These are phyloP conservation scores for Protonibea diacanthus DNA, from an alignment of 2,797 vertebrate genomes.

Conservation along the genomic window DNA sequence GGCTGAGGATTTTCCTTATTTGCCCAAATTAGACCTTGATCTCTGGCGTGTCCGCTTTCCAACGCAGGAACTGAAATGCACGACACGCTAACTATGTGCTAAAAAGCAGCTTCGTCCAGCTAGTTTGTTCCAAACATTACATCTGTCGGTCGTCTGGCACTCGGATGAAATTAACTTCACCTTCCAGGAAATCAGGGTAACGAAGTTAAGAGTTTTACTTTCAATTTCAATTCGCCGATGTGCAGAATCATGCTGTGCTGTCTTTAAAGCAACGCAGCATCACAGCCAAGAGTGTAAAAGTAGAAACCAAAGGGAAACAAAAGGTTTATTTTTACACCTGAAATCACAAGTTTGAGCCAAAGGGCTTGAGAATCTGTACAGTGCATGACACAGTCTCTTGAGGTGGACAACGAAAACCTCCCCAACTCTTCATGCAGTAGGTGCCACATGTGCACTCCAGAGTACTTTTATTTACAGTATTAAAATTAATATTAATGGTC, in stretches of 20 bases:
- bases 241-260: neutral
- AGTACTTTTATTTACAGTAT: too few relatives aligned
- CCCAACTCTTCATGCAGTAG: neutral
- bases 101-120: neutral
- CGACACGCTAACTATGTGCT: neutral
- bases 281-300: neutral
- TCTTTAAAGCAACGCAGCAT: neutral
- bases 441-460: neutral
- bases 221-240: neutral
- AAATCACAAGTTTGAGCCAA: neutral
- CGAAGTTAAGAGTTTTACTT: neutral
- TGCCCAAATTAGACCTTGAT: neutral
- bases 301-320: neutral
- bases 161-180: slow-evolving; percentile 1
- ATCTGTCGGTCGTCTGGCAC: neutral
- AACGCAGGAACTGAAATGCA: slow-evolving; percentile 5
- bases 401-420: neutral
- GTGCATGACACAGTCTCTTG: neutral
- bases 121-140: neutral
- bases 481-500: too few relatives aligned
- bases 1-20: neutral
- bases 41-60: neutral
- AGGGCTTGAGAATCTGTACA: neutral
- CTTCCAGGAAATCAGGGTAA: neutral
- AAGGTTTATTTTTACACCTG: neutral